Conservation (phyloP, 2,888 invertebrate genomes). For the Blomia tropicalis region DNA sequence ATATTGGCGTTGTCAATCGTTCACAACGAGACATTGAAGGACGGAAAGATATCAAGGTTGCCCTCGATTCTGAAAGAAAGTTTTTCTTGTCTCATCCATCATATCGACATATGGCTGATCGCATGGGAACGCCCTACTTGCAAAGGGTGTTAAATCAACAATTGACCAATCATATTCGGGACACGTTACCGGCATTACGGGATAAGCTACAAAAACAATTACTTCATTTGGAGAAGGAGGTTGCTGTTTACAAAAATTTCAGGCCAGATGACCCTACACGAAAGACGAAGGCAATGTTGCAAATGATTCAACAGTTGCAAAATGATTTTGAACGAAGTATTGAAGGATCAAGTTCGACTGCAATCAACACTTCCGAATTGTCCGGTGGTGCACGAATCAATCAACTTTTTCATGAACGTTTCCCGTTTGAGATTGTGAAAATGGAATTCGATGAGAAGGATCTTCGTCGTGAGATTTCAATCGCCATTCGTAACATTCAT, state of each 20-base stretch:
- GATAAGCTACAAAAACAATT: slow-evolving; percentile 93
- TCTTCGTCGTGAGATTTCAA: slow-evolving; percentile 87
- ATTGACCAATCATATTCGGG: slow-evolving; percentile 95
- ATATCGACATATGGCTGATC: slow-evolving; percentile 88
- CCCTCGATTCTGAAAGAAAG: slow-evolving; percentile 85
- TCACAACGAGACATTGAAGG: slow-evolving; percentile 97
- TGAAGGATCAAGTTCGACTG: slow-evolving; percentile 84
- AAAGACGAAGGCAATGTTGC: slow-evolving; percentile 98
- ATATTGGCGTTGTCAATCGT: slow-evolving; percentile 97
- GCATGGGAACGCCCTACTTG: slow-evolving; percentile 88
- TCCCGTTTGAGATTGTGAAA: slow-evolving; percentile 96
- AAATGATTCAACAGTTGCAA: slow-evolving; percentile 96
- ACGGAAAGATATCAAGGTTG: slow-evolving; percentile 85
- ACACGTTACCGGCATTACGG: slow-evolving; percentile 82
- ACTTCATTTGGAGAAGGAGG: slow-evolving; percentile 83
- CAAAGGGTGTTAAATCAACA: slow-evolving; percentile 94
- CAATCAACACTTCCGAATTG: slow-evolving; percentile 89
- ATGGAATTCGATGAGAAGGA: slow-evolving; percentile 99
- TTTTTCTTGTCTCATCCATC: slow-evolving; percentile 94
- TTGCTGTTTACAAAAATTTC: slow-evolving; percentile 82
- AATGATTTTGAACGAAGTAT: slow-evolving; percentile 96
- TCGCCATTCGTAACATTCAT: slow-evolving; percentile 96
- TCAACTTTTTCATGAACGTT: slow-evolving; percentile 93
- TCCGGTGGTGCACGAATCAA: slow-evolving; percentile 99
- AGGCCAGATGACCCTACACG: slow-evolving; percentile 94